Evolutionary conservation across 92 coral and sea anemone genomes (phyloP).

Genomic region (Meandrina meandrites): DNA sequence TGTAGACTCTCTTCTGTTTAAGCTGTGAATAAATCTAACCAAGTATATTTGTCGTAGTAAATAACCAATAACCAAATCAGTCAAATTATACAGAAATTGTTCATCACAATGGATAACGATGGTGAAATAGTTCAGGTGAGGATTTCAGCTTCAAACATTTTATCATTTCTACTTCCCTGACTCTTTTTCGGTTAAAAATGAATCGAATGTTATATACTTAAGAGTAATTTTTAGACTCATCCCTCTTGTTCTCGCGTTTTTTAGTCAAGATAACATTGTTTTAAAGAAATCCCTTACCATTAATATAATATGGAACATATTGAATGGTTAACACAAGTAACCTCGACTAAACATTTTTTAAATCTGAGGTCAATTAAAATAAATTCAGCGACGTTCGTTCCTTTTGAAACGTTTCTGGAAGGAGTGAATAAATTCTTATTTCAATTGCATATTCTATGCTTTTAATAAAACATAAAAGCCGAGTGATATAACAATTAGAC

Average conservation of each 20-base stretch:
- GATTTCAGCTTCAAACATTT: not conserved
- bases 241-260: no score
- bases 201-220: no score
- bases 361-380: no score
- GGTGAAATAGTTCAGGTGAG: constrained; percentile 18
- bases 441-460: not conserved
- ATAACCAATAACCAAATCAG: not conserved
- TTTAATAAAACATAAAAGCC: no score
- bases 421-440: not conserved
- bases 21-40: not conserved
- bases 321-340: not conserved
- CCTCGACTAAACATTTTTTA: not conserved
- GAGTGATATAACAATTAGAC: not conserved
- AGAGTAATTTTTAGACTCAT: no score
- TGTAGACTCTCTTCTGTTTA: not conserved
- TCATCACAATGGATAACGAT: constrained; percentile 20
- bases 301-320: not conserved
- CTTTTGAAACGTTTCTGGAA: not conserved
- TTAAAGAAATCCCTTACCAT: not conserved
- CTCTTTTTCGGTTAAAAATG: no score
- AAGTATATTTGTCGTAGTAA: not conserved
- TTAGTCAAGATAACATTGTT: no score
- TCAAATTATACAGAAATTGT: constrained; percentile 5
- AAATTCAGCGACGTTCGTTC: not conserved
- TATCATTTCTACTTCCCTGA: no score